Conservation (phyloP, 2,888 invertebrate species). For the Melangyna quadrimaculata region DNA sequence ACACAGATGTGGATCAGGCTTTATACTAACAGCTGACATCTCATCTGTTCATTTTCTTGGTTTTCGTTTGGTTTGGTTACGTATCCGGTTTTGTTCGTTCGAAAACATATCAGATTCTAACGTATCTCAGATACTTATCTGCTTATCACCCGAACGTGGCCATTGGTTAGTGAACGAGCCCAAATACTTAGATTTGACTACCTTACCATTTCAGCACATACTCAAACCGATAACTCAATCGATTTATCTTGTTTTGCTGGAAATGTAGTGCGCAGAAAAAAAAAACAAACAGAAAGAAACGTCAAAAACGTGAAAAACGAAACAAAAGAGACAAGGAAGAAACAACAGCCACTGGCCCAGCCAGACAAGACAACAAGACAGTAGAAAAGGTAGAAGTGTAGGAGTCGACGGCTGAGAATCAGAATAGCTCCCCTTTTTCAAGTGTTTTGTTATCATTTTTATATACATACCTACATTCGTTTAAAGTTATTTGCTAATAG, state of each 20-base stretch:
- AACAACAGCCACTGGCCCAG: not conserved
- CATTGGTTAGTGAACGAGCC: too few species aligned
- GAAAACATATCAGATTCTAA: too few species aligned
- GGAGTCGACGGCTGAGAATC: not conserved
- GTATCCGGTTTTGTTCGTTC: too few species aligned
- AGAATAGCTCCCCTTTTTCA: slow-evolving; percentile 8
- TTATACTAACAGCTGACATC: too few species aligned
- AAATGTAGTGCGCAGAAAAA: not conserved
- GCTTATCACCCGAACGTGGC: too few species aligned
- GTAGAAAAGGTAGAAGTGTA: too few species aligned
- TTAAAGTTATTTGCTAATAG: slow-evolving; percentile 8
- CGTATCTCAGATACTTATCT: too few species aligned
- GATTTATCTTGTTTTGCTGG: not conserved
- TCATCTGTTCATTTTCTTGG: too few species aligned
- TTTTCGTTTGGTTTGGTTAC: too few species aligned
- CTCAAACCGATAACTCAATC: slow-evolving; percentile 7
- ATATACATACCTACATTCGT: not conserved
- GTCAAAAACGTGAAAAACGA: not conserved
- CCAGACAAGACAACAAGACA: not conserved
- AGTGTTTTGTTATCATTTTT: slow-evolving; percentile 54
- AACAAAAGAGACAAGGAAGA: slow-evolving; percentile 26
- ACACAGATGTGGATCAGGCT: too few species aligned
- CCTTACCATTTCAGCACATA: not conserved
- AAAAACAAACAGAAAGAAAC: slow-evolving; percentile 7
- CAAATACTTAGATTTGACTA: not conserved